Evolutionary conservation across 2,888 invertebrate species (phyloP).

Genomic region (Dichetophora obliterata): DNA sequence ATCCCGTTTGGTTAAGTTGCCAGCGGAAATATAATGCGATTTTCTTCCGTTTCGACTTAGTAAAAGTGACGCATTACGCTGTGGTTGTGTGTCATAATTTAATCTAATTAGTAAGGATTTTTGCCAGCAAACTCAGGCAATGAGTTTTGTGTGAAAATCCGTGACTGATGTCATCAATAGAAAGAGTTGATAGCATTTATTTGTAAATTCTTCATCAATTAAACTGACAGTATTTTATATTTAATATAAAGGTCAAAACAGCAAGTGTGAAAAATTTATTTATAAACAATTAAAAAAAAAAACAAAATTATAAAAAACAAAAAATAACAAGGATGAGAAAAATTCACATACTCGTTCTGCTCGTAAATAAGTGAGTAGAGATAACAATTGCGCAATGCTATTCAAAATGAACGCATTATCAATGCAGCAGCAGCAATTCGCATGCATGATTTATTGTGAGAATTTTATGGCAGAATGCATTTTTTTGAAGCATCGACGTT

Average conservation of each 20-base stretch:
- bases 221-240: not conserved
- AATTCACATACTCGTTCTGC: not conserved
- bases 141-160: slow-evolving; percentile 1
- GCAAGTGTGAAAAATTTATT: not conserved
- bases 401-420: not conserved
- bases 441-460: slow-evolving; percentile 13
- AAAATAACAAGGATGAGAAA: not conserved
- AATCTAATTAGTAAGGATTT: slow-evolving; percentile 28
- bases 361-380: not conserved
- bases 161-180: slow-evolving; percentile 26
- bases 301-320: too few species aligned
- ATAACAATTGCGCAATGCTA: not conserved
- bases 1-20: not conserved
- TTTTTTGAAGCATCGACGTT: too few species aligned
- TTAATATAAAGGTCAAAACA: slow-evolving; percentile 11
- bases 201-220: not conserved
- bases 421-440: not conserved
- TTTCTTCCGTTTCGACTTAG: slow-evolving; percentile 19
- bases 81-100: slow-evolving; percentile 13
- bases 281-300: slow-evolving; percentile 5
- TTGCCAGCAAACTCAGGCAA: not conserved
- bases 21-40: slow-evolving; percentile 16
- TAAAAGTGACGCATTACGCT: not conserved
- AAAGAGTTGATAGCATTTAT: not conserved
- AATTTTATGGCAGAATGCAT: not conserved